Conservation (phyloP, 2,797 vertebrate species). For the Acanthurus leucopareius region DNA sequence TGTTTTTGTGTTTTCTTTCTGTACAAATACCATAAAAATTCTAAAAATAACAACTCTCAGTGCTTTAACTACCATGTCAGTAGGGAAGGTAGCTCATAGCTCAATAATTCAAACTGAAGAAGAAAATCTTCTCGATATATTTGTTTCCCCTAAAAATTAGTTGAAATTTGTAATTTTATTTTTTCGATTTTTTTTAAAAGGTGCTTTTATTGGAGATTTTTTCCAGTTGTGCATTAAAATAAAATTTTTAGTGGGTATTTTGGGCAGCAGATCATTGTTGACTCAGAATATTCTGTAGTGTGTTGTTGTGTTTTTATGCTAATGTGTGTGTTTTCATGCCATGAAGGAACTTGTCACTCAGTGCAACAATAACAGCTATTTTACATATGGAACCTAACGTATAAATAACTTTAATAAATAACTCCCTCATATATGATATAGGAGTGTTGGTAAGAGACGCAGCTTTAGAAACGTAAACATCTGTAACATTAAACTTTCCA, state of each 20-base stretch:
- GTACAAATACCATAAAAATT: too few relatives aligned
- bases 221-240: background rate
- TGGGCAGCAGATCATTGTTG: background rate
- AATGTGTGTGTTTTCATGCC: background rate
- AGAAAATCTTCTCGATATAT: too few relatives aligned
- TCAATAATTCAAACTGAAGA: too few relatives aligned
- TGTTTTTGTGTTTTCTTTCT: too few relatives aligned
- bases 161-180: background rate
- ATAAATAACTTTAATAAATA: too few relatives aligned
- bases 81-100: too few relatives aligned
- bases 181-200: background rate
- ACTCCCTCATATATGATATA: background rate
- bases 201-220: background rate
- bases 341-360: background rate
- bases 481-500: constrained; percentile 13
- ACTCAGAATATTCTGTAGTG: background rate
- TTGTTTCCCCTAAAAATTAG: too few relatives aligned
- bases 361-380: too few relatives aligned
- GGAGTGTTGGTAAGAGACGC: background rate
- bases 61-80: too few relatives aligned
- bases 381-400: too few relatives aligned
- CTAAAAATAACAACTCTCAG: too few relatives aligned
- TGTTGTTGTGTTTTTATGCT: background rate
- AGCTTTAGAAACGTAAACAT: constrained; percentile 18
- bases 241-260: too few relatives aligned